Conservation (phyloP, 2,797 vertebrate species). For the Notamacropus eugenii region DNA sequence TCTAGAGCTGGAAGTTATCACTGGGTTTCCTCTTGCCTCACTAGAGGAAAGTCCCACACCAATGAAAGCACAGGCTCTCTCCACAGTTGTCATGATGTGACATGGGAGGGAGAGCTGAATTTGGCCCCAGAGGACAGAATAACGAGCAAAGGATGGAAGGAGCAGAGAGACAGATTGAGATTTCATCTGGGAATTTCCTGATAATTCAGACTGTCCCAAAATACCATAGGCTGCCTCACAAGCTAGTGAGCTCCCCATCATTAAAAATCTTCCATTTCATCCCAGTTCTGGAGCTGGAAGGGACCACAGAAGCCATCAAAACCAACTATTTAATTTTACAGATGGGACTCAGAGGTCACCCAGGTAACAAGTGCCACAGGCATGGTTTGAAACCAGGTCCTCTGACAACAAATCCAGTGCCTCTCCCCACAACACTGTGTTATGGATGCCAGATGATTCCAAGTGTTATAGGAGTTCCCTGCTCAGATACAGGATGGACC, state of each 20-base stretch:
- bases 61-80: not conserved
- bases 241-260: not conserved
- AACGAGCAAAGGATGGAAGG: not conserved
- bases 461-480: not conserved
- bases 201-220: not conserved
- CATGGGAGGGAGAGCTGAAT: not conserved
- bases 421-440: not conserved
- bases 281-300: not conserved
- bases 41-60: not conserved
- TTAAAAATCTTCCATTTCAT: not conserved
- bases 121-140: not conserved
- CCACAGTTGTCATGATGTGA: not conserved
- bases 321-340: not conserved
- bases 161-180: not conserved
- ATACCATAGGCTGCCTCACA: not conserved
- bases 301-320: not conserved
- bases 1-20: constrained; percentile 19
- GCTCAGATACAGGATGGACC: not conserved
- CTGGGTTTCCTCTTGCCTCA: constrained; percentile 1
- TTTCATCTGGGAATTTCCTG: not conserved
- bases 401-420: not conserved
- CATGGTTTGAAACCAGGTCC: too few species aligned
- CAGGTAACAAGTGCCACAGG: not conserved
- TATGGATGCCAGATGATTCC: not conserved
- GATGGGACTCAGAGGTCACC: not conserved